Evolutionary conservation across 1,140 invertebrate genomes (phyloP).

Genomic region (Stratiolaelaps scimitus): DNA sequence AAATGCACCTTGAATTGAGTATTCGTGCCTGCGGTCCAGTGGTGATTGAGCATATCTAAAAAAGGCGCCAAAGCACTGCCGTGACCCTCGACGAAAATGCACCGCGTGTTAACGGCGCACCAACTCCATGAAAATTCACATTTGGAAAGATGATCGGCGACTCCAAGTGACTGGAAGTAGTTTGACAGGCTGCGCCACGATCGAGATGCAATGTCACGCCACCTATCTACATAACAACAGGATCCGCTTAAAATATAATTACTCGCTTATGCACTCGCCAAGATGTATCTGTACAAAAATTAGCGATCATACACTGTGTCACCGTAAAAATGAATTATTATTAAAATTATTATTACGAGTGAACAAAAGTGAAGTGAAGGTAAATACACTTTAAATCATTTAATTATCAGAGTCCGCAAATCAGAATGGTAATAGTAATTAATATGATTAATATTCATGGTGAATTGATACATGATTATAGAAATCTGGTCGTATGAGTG

Average conservation of each 20-base stretch:
- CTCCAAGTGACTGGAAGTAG: slow-evolving; percentile 37
- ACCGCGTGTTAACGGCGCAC: slow-evolving; percentile 61
- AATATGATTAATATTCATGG: slow-evolving; percentile 29
- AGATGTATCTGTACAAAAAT: slow-evolving; percentile 6
- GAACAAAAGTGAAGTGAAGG: too few species aligned
- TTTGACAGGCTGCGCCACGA: too few species aligned
- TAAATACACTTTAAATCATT: too few species aligned
- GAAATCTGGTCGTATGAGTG: too few species aligned
- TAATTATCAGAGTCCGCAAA: too few species aligned
- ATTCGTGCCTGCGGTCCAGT: slow-evolving; percentile 42
- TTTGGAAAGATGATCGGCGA: slow-evolving; percentile 41
- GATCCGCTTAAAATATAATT: too few species aligned
- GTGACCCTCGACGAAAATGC: slow-evolving; percentile 45
- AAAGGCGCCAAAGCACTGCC: slow-evolving; percentile 51
- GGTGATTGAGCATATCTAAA: slow-evolving; percentile 65
- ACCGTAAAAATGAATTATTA: too few species aligned
- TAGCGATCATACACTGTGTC: too few species aligned
- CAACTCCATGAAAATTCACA: slow-evolving; percentile 47
- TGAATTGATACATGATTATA: slow-evolving; percentile 23
- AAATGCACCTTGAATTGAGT: slow-evolving; percentile 42
- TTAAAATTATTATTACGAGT: too few species aligned
- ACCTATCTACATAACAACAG: too few species aligned
- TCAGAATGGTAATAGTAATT: slow-evolving; percentile 32
- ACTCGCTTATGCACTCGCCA: not conserved
- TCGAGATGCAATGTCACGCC: too few species aligned